Base-by-base conservation (phyloP, 2,888 invertebrate species). In the Megastigmus dorsalis region DNA sequence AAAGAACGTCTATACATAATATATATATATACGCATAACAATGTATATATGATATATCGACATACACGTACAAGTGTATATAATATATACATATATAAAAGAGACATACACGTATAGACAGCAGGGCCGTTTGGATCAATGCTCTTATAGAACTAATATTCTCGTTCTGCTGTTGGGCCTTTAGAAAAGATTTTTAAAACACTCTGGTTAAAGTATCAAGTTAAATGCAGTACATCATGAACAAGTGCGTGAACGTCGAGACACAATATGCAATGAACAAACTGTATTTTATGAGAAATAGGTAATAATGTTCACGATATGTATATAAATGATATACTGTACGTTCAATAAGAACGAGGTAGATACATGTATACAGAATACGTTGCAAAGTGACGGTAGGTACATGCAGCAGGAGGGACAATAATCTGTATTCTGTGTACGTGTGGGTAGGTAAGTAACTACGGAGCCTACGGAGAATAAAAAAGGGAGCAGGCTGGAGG, bases 41-140 rank as follows among this genome's bases (percentile, higher is more conserved):
- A 33, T 43, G 30, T 57, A 60, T 60, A 45, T 28, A 30, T 57
- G 10, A 60, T 60, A 45, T 28, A 30, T 57, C 6, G 30, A 50
- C 23, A 18, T 36, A 68, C 13, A 50, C 55, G 6, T 41, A 48
- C 28, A 50, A 10, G 50, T 62, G 50, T 62, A 43, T 52, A n/a
- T 28, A 26, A 41, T 62, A 48, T 54, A 67, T 60, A 45, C 23
- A 63, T 48, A 63, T 26, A 65, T 28, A 59, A 20, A 63, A 48
- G 36, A 70, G 45, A 66, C 60, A 66, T 71, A 75, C 70, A 70
- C 52, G 45, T 66, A 75, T 18, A 75, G 70, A 33, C 75, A 67
- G 66, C 70, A 70, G 66, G 66, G 50, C 62, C 48, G 41, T 67
- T 75, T 33, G 62, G 70, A 75, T 75, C 75, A 75, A 75, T 75